Percentiles rank a stretch among this genome's conserved stretches.
phyloP scores from a whole-genome alignment of 2,797 vertebrate species.

The Sternotherus odoratus region DNA sequence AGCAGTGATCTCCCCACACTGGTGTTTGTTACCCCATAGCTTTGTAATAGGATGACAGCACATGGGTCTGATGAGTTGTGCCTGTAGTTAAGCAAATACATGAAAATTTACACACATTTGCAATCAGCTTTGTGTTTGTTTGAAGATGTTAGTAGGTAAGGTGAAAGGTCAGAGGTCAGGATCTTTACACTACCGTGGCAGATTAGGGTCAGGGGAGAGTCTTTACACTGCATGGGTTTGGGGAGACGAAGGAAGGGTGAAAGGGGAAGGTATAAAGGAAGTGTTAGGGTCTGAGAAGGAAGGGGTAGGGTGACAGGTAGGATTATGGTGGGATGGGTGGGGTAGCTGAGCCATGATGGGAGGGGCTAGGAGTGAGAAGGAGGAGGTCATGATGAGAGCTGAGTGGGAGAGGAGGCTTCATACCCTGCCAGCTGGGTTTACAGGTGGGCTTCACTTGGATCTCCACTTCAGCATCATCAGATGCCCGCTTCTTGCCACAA shows the following conservation, averaged over 20 bases:
- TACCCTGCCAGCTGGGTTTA: conserved; percentile 98
- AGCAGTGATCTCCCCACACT: not conserved
- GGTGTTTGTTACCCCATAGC: not conserved
- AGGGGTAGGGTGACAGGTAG: not conserved
- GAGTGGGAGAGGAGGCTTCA: conserved; percentile 21
- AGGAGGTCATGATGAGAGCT: not conserved
- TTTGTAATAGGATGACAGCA: not conserved
- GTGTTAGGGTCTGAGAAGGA: not conserved
- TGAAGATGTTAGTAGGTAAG: not conserved
- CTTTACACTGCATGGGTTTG: not conserved
- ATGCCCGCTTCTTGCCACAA: conserved; percentile 97
- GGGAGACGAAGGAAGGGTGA: not conserved
- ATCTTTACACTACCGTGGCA: not conserved
- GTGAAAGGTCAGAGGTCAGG: not conserved
- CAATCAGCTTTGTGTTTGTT: not conserved
- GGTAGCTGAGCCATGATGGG: not conserved
- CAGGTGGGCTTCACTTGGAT: conserved; percentile 98
- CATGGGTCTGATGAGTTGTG: not conserved
- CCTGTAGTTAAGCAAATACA: not conserved
- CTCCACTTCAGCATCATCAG: conserved; percentile 95
- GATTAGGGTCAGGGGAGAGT: too few species aligned
- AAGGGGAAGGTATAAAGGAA: not conserved
- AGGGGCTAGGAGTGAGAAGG: not conserved
- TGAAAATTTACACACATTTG: not conserved
- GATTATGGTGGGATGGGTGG: not conserved